Evolutionary conservation across 2,888 invertebrate species (phyloP), one percentile per base, ranked within the genome.

Genomic region (Tryphoninae sp.): DNA sequence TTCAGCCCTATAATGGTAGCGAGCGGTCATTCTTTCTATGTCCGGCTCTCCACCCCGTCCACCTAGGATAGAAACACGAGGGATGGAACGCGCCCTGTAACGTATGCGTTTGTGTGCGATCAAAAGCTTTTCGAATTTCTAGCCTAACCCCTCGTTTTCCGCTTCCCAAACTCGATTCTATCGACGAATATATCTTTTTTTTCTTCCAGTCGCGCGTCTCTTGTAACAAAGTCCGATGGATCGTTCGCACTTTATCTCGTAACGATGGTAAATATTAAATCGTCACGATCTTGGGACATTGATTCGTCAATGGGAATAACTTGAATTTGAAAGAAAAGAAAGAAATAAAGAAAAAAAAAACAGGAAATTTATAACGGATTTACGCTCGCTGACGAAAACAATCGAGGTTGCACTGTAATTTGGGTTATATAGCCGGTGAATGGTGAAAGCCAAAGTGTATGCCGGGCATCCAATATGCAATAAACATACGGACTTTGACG

Each of bases 401-500:
- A 75, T 75, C 19, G 67, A 65, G 75, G 22, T 8, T 49, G 16
- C 23, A 23, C 16, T 61, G 49, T 64, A 69, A 33, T 45, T 58
- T 26, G 23, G 26, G 64, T 53, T 58, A 69, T 69, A 68, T 40
- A 58, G 72, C 61, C 42, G 78, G 71, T 51, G 75, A 45, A 69
- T 68, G 86, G 85, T 85, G 78, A 84, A 81, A 83, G 80, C 69
- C 68, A 82, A 79, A 79, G 81, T 82, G 78, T 76, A 64, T 22
- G 62, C 80, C 62, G 75, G 33, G 78, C 88, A 90, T 90, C 91
- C 91, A 91, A 91, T 91, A 90, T 90, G 91, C 91, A 90, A 91
- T 91, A 91, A 91, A 91, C 90, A 90, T 89, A 89, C 90, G 88
- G 86, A 85, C 86, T 90, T 90, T 90, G 91, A 90, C 91, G 89